phyloP scores from a whole-genome alignment of 2,797 vertebrate species.

The Gorsachius magnificus region DNA sequence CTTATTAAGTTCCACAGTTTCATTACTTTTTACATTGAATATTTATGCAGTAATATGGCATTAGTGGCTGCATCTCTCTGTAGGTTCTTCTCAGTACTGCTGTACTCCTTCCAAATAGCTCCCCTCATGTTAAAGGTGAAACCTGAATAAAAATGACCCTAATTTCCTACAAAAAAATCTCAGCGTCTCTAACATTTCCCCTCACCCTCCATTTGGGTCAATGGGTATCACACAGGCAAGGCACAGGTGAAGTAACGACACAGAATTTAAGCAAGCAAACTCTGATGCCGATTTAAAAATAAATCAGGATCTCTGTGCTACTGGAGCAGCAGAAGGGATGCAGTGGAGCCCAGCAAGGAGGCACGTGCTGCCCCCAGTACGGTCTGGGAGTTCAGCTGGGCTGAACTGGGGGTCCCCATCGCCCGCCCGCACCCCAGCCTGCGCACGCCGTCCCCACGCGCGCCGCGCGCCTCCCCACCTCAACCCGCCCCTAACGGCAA shows the following conservation, averaged over 20 bases:
- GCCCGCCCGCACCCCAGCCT: background rate
- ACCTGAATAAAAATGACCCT: background rate
- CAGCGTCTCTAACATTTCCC: background rate
- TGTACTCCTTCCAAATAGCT: background rate
- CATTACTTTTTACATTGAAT: background rate
- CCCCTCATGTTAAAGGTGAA: background rate
- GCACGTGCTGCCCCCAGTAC: rapidly evolving
- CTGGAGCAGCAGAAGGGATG: background rate
- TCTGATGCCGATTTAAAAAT: background rate
- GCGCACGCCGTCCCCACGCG: background rate
- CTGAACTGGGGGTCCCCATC: background rate
- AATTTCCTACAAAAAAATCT: background rate
- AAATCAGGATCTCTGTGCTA: background rate
- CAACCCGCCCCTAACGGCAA: background rate
- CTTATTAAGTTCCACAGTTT: background rate
- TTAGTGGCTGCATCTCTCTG: background rate
- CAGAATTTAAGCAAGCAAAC: background rate
- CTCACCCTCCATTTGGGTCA: background rate
- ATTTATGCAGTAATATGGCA: background rate
- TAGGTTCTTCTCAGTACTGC: background rate
- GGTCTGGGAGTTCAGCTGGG: background rate
- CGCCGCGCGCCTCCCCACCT: background rate
- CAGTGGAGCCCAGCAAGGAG: background rate
- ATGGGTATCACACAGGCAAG: background rate
- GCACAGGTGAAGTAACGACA: background rate